Evolutionary conservation across 37 sponge, comb jelly and placozoan species (phyloP).

Genomic region (Spongilla lacustris): DNA sequence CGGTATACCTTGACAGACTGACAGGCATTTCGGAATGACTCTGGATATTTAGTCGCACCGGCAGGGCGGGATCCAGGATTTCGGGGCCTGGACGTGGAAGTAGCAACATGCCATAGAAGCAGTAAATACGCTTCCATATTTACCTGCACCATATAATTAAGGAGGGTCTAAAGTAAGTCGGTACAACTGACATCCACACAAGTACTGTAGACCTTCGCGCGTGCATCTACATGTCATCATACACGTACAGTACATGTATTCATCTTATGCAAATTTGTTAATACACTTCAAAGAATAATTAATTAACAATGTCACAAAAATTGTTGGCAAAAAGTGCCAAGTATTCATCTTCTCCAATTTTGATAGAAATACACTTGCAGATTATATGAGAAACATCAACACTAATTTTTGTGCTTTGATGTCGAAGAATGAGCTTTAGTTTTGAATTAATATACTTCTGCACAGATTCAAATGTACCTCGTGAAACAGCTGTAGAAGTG

Average conservation of each 20-base stretch:
- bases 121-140: neutral
- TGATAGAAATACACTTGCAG: neutral
- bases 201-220: neutral
- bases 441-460: neutral
- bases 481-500: neutral
- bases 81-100: neutral
- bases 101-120: neutral
- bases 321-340: neutral
- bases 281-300: neutral
- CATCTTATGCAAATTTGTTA: constrained; percentile 1
- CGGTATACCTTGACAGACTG: neutral
- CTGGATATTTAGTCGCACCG: neutral
- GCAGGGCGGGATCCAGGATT: neutral
- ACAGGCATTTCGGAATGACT: neutral
- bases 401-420: neutral
- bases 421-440: constrained; percentile 1
- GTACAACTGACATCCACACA: neutral
- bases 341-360: constrained; percentile 1
- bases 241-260: neutral
- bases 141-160: neutral
- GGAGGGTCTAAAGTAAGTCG: neutral
- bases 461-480: neutral
- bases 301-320: neutral
- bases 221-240: neutral
- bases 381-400: neutral